Base-by-base conservation (phyloP, 2,888 invertebrate genomes). In the Resseliella maxima region DNA sequence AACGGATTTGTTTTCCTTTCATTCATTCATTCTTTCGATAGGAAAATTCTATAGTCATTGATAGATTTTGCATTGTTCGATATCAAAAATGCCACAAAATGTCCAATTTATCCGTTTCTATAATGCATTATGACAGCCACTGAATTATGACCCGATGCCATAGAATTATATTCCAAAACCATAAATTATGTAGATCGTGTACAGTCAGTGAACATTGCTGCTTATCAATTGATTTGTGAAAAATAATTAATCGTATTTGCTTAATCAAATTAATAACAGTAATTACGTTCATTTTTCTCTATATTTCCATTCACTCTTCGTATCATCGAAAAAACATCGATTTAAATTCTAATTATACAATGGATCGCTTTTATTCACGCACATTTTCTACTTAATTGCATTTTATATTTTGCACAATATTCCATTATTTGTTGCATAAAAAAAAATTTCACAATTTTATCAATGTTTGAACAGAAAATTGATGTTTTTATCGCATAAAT, bases 301-400 rank as follows among this genome's bases (percentile, higher is more conserved):
- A 50, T 50, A 50, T 18, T 15, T 21, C 18, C 21, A 12, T 18
- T 50, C 18, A 2, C 18, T 18, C 21, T 50, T 50, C 41, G 41
- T 41, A n/a, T 41, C 41, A 41, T 12, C 41, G 6, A 5, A 12
- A 5, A 5, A 24, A 1, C 35, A 31, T 72, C 31, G n/a, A 72
- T 72, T 72, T 72, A 72, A 72, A 31, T 72, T 72, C 72, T 31
- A 72, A 72, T 72, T 72, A 72, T 72, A 35, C 72, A 31, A 31
- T 35, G 2, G 35, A 72, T n/a, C 35, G n/a, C 24, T 24, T 72
- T 8, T 24, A 1, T 59, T 31, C 31, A 31, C 15, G 72, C 12
- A 31, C n/a, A 15, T 72, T 72, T 31, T 27, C 31, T 31, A 31
- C 59, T 50, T 72, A 72, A 72, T 72, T 72, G 31, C 72, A 72